These are phyloP conservation scores for Microplitis deprimator DNA, from an alignment of 2,888 invertebrate genomes.

Conservation along the genomic window DNA sequence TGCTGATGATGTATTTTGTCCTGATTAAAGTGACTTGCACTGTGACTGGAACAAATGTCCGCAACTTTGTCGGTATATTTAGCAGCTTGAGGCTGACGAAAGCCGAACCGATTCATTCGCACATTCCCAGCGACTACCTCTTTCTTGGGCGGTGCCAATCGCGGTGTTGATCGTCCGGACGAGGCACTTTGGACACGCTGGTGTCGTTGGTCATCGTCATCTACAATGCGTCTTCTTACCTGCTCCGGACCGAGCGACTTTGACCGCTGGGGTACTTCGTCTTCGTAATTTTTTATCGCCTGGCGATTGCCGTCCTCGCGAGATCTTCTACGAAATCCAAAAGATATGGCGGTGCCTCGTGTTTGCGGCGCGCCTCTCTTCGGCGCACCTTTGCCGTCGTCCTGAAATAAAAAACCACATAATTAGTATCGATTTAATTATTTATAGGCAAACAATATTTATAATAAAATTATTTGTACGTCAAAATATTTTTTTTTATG, in stretches of 20 bases:
- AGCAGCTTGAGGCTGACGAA: conserved; percentile 77
- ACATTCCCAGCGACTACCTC: conserved; percentile 76
- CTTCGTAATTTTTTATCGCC: conserved; percentile 53
- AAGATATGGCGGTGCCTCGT: conserved; percentile 86
- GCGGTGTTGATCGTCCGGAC: conserved; percentile 79
- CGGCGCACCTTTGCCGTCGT: conserved; percentile 77
- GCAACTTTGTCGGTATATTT: conserved; percentile 80
- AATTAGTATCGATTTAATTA: neutral
- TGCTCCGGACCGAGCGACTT: conserved; percentile 71
- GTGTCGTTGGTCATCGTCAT: conserved; percentile 64
- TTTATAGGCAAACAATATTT: too few species aligned
- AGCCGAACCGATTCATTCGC: conserved; percentile 84
- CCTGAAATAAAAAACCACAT: conserved; percentile 69
- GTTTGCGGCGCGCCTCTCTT: conserved; percentile 74
- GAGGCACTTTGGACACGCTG: conserved; percentile 62
- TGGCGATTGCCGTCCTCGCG: conserved; percentile 57
- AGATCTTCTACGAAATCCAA: conserved; percentile 83
- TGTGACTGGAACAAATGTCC: conserved; percentile 74
- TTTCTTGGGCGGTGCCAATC: conserved; percentile 79
- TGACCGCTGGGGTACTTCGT: conserved; percentile 71
- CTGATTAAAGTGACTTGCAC: conserved; percentile 72
- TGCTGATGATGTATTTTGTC: conserved; percentile 68
- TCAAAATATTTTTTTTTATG: too few species aligned
- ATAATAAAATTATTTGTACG: too few species aligned
- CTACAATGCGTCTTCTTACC: conserved; percentile 69